phyloP scores from a whole-genome alignment of 2,797 vertebrate genomes.

The Phrynocephalus vlangalii region DNA sequence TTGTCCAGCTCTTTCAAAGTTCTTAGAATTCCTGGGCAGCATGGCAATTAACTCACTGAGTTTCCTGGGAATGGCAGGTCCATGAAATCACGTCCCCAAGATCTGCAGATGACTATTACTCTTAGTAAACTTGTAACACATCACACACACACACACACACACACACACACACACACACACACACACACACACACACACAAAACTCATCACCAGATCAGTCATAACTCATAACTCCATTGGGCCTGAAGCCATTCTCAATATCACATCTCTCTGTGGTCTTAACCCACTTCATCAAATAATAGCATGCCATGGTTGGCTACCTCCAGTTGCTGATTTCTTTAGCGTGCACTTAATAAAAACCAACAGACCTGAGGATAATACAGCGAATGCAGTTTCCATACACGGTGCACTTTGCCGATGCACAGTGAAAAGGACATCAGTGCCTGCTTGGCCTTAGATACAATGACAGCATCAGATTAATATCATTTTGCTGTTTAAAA shows the following conservation, averaged over 20 bases:
- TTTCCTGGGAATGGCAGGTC: no score
- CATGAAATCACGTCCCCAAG: no score
- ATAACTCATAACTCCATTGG: not conserved
- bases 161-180: no score
- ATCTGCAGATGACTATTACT: no score
- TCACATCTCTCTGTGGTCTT: not conserved
- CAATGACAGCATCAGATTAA: not conserved
- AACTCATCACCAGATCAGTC: not conserved
- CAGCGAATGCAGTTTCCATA: not conserved
- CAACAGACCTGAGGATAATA: not conserved
- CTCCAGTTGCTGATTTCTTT: not conserved
- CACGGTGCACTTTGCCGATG: not conserved
- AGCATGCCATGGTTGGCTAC: not conserved
- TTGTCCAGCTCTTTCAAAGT: not conserved
- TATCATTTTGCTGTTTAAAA: slow-evolving; percentile 7
- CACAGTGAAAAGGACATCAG: not conserved
- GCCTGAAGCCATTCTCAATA: not conserved
- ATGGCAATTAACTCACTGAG: no score
- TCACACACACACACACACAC: no score
- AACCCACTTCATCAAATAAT: not conserved
- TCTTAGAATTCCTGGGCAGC: no score
- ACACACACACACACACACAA: no score
- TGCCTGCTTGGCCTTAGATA: not conserved
- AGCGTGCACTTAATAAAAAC: not conserved
- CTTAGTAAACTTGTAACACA: no score